These are phyloP conservation scores for Pristionchus japonicus DNA, from an alignment of 2,888 invertebrate genomes.

Conservation along the genomic window DNA sequence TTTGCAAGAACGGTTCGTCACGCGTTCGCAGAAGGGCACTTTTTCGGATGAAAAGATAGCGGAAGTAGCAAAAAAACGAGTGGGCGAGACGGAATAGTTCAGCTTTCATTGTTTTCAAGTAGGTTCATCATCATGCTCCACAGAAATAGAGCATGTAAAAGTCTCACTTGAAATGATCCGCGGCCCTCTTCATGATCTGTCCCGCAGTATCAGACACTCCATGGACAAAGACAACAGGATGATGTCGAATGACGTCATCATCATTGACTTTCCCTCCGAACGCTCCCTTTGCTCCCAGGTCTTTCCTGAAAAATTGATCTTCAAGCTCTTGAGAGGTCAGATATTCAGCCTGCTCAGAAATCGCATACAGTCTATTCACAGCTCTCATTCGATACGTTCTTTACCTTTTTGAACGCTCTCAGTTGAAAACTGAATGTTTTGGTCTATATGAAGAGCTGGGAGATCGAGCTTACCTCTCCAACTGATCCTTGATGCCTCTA, in stretches of 20 bases:
- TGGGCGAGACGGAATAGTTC: too few species aligned
- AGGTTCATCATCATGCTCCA: neutral
- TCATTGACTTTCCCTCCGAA: constrained; percentile 68
- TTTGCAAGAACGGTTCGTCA: neutral
- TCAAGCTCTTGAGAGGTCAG: too few species aligned
- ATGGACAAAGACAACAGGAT: constrained; percentile 73
- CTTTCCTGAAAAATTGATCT: constrained; percentile 60
- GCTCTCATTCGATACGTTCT: too few species aligned
- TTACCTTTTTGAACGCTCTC: too few species aligned
- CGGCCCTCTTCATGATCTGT: constrained; percentile 66
- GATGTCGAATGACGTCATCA: constrained; percentile 62
- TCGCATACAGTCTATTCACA: too few species aligned
- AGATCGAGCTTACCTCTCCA: constrained; percentile 56
- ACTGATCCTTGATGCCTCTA: constrained; percentile 57
- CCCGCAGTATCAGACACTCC: constrained; percentile 73
- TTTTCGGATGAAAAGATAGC: neutral
- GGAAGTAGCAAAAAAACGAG: neutral
- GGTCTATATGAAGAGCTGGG: too few species aligned
- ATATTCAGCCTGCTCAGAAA: too few species aligned
- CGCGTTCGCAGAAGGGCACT: neutral
- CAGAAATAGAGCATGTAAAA: neutral
- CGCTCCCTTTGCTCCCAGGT: constrained; percentile 68
- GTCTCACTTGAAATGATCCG: constrained; percentile 59
- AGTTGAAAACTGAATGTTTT: too few species aligned
- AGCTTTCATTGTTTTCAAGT: neutral